Evolutionary conservation across 2,113 vertebrate species (phyloP).

Genomic region (Erythrolamprus reginae): DNA sequence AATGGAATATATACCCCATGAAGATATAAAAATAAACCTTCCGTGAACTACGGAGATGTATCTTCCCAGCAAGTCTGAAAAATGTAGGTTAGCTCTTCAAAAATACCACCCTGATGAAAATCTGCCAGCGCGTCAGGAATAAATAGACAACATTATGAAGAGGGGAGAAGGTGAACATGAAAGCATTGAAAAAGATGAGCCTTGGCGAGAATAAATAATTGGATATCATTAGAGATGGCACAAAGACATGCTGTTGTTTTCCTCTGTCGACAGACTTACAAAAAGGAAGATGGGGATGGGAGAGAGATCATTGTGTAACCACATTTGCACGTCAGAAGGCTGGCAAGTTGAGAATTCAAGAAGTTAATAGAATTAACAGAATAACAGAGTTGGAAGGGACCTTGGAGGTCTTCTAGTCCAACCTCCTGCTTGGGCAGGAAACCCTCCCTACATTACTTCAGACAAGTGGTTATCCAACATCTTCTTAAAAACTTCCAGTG

Average conservation of each 20-base stretch:
- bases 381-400: background rate
- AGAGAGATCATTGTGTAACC: background rate
- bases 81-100: background rate
- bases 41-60: background rate
- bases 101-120: background rate
- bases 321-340: background rate
- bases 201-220: background rate
- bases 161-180: background rate
- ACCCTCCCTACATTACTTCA: background rate
- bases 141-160: background rate
- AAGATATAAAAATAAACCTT: background rate
- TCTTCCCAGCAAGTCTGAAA: background rate
- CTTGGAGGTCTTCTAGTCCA: background rate
- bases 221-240: too few relatives aligned
- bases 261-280: background rate
- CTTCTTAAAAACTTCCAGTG: background rate
- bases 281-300: background rate
- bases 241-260: background rate
- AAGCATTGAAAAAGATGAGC: background rate
- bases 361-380: background rate
- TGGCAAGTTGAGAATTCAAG: background rate
- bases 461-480: background rate
- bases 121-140: background rate
- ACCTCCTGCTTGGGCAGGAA: background rate
- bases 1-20: background rate